Evolutionary conservation across 2,113 vertebrate species (phyloP).

Genomic region (Perca flavescens): DNA sequence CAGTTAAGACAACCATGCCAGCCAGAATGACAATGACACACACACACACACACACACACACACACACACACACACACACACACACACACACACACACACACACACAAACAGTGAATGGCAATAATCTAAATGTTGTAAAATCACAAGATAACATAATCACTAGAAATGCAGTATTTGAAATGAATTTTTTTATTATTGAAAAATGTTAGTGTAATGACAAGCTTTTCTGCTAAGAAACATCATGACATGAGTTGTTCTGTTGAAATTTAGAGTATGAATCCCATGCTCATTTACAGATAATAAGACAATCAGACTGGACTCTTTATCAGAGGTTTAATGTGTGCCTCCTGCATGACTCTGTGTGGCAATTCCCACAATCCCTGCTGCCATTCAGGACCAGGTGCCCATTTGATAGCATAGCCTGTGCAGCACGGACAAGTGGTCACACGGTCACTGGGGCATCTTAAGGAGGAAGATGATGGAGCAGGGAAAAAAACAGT

Average conservation of each 20-base stretch:
- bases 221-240: not conserved
- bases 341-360: not conserved
- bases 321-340: not conserved
- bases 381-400: conserved; percentile 3
- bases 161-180: not conserved
- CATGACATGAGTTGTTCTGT: not conserved
- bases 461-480: not conserved
- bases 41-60: not conserved
- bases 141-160: not conserved
- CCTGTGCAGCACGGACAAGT: not conserved
- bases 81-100: not conserved
- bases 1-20: not conserved
- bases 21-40: not conserved
- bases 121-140: too few relatives aligned
- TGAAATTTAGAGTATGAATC: not conserved
- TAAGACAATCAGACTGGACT: not conserved
- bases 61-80: not conserved
- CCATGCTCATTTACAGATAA: not conserved
- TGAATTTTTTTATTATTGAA: not conserved
- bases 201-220: not conserved
- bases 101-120: not conserved
- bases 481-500: not conserved
- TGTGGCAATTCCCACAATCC: not conserved
- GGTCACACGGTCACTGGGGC: conserved; percentile 13
- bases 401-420: not conserved